A percentile compares a stretch with the other conserved stretches of the same genome.
Conservation (phyloP, 2,888 invertebrate species). For the Aquatica leii region DNA sequence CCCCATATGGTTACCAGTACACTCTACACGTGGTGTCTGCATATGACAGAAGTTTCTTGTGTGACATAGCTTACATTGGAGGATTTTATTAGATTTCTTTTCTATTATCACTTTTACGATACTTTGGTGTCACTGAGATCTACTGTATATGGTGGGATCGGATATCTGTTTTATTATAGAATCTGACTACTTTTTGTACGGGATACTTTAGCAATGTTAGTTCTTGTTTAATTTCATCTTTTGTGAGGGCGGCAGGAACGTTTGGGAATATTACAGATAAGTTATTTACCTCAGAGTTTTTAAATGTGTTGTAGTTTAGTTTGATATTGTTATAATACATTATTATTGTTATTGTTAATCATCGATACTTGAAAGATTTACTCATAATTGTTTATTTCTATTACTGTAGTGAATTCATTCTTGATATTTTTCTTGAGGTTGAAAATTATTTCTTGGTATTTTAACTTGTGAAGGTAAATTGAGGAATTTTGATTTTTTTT, state of each 20-base stretch:
- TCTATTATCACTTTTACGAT: background rate
- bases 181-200: background rate
- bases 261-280: conserved; percentile 9
- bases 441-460: conserved; percentile 6
- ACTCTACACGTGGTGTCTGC: conserved; percentile 9
- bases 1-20: background rate
- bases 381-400: conserved; percentile 11
- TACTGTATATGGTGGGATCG: background rate
- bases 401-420: conserved; percentile 1
- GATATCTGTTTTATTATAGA: background rate
- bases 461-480: conserved; percentile 11
- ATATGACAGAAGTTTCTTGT: conserved; percentile 8
- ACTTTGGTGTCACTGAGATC: background rate
- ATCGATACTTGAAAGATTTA: conserved; percentile 2
- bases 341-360: conserved; percentile 4
- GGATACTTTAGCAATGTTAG: conserved; percentile 12
- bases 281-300: background rate
- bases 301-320: conserved; percentile 12
- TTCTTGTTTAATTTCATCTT: conserved; percentile 13
- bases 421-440: conserved; percentile 13
- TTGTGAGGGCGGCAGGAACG: background rate
- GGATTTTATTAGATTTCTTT: background rate
- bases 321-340: conserved; percentile 3
- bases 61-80: conserved; percentile 7
- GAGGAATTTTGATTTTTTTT: background rate